These are phyloP conservation scores for Marmota flaviventris DNA, from an alignment of 2,113 vertebrate species.

Conservation along the genomic window DNA sequence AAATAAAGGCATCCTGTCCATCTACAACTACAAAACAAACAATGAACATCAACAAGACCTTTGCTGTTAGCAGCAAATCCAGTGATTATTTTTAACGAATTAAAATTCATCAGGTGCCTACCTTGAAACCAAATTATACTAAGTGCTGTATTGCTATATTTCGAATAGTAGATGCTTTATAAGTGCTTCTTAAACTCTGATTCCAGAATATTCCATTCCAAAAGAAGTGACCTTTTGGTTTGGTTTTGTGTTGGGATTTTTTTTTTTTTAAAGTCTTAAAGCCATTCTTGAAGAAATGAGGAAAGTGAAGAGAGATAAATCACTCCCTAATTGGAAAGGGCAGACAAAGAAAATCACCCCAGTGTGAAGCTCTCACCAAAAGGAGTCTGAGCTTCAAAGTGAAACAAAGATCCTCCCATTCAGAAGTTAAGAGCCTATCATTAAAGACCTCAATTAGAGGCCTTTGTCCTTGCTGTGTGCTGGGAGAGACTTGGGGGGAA, in stretches of 20 bases:
- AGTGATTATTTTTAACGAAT: background rate
- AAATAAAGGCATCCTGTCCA: no score
- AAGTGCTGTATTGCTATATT: background rate
- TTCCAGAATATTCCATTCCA: background rate
- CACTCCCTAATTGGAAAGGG: background rate
- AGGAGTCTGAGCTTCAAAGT: constrained; percentile 60
- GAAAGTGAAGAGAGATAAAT: constrained; percentile 51
- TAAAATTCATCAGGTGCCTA: background rate
- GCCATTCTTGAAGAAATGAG: constrained; percentile 34
- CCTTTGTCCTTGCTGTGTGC: constrained; percentile 15
- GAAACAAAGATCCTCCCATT: constrained; percentile 10
- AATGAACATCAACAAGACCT: no score
- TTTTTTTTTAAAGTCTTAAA: background rate
- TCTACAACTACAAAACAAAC: no score
- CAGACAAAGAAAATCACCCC: constrained; percentile 55
- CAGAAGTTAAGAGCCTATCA: constrained; percentile 31
- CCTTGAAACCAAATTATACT: background rate
- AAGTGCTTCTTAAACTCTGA: background rate
- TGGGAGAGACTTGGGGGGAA: background rate
- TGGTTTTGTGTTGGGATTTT: background rate
- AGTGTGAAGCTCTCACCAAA: constrained; percentile 7
- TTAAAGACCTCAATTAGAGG: constrained; percentile 26
- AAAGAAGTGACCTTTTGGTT: background rate
- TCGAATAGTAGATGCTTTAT: background rate
- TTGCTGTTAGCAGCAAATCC: background rate